Evolutionary conservation across 1,140 invertebrate species (phyloP), one percentile per base, ranked within the genome.

Genomic region (Zaprionus ornatus): DNA sequence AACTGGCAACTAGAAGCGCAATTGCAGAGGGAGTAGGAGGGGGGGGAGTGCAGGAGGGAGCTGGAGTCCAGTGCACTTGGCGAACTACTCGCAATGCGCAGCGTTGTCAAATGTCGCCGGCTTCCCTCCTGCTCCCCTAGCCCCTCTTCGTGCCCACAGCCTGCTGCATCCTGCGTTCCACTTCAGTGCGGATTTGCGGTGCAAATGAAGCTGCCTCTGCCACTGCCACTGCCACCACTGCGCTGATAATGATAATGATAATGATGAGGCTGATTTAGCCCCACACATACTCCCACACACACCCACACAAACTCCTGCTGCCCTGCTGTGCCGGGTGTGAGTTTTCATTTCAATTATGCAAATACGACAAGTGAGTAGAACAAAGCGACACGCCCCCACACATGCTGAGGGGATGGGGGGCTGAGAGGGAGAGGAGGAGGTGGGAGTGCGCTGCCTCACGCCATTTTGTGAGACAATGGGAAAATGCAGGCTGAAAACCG

Each of bases 301-400:
- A 27, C 56, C 3, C 35, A 59, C 56, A 40, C 52, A 55, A 25
- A 13, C 27, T 6, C 15, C 15, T 37, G 21, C n/a, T 77, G 69
- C 37, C 27, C 9, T 29, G 27, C 27, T 29, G 27, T 76, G 75
- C 35, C 59, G 76, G 77, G 73, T 83, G 73, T 73, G 80, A 78
- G 74, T 87, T 88, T 87, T 88, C 83, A 87, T 87, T 87, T 80
- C 80, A 87, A 87, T 87, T 88, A 87, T 83, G 80, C 73, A 84
- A 78, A 85, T 70, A 80, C 74, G 75, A 84, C 77, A 78, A 80
- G 82, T 77, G 80, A 74, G 80, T 80, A 60, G 66, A 72, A 83
- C 82, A 83, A 84, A 78, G 82, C 75, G 63, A 62, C 79, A 68
- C 56, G 54, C 66, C 68, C 37, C 1, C 40, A 35, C 23, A 57